Evolutionary conservation across 2,797 vertebrate genomes (phyloP).

Genomic region (Bovichtus variegatus): DNA sequence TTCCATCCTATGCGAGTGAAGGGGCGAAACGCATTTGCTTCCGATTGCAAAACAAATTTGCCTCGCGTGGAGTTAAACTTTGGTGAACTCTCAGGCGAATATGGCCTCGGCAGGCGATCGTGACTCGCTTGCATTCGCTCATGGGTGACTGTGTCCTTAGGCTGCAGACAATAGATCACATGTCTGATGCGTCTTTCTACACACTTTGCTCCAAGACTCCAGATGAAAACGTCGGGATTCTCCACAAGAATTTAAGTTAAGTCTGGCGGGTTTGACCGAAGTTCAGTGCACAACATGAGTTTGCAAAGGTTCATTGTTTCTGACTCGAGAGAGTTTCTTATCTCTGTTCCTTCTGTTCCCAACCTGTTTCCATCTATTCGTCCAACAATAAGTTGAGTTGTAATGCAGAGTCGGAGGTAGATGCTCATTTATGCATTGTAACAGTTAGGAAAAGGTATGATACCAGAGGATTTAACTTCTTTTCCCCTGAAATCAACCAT

Average conservation of each 20-base stretch:
- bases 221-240: neutral
- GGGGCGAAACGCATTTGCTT: too few relatives aligned
- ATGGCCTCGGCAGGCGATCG: too few relatives aligned
- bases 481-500: conserved; percentile 81
- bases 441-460: conserved; percentile 51
- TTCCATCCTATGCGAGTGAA: too few relatives aligned
- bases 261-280: neutral
- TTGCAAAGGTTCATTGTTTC: neutral
- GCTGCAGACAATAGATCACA: neutral
- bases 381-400: neutral
- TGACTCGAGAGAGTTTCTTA: neutral
- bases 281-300: neutral
- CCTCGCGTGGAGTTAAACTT: too few relatives aligned
- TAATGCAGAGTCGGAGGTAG: neutral
- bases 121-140: too few relatives aligned
- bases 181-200: neutral
- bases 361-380: neutral
- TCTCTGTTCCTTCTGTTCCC: neutral
- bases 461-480: conserved; percentile 66
- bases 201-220: neutral
- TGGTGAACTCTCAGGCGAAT: too few relatives aligned
- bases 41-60: too few relatives aligned
- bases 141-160: too few relatives aligned
- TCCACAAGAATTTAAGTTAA: neutral
- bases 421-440: conserved; percentile 59